Evolutionary conservation across 2,888 invertebrate species (phyloP).

Genomic region (Drosophila algonquin): DNA sequence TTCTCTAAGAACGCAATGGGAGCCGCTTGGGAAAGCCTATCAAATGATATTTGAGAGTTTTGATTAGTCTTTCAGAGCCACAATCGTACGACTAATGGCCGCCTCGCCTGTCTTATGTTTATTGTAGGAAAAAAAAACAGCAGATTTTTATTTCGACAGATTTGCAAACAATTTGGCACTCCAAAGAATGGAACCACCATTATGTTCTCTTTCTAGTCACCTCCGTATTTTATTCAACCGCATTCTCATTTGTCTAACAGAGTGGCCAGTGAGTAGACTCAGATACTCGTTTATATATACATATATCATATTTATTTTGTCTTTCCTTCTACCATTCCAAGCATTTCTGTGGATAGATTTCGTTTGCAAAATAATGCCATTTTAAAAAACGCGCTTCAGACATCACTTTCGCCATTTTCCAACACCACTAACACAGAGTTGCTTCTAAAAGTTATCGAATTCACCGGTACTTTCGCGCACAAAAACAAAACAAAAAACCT

Average conservation of each 20-base stretch:
- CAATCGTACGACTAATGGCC: too few species aligned
- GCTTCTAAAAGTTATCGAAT: neutral
- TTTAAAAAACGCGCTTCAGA: neutral
- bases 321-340: neutral
- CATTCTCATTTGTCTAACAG: neutral
- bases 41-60: neutral
- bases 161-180: too few species aligned
- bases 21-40: too few species aligned
- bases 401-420: neutral
- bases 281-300: neutral
- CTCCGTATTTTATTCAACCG: too few species aligned
- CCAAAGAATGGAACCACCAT: too few species aligned
- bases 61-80: too few species aligned
- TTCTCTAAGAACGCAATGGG: too few species aligned
- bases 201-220: too few species aligned
- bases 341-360: neutral
- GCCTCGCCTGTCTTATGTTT: constrained; percentile 4
- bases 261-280: too few species aligned
- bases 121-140: neutral
- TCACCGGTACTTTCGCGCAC: too few species aligned
- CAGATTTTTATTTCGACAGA: too few species aligned
- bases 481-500: neutral
- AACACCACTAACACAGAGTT: neutral
- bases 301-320: neutral
- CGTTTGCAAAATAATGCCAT: neutral